Conservation (phyloP, 2,113 vertebrate genomes). For the Daubentonia madagascariensis region DNA sequence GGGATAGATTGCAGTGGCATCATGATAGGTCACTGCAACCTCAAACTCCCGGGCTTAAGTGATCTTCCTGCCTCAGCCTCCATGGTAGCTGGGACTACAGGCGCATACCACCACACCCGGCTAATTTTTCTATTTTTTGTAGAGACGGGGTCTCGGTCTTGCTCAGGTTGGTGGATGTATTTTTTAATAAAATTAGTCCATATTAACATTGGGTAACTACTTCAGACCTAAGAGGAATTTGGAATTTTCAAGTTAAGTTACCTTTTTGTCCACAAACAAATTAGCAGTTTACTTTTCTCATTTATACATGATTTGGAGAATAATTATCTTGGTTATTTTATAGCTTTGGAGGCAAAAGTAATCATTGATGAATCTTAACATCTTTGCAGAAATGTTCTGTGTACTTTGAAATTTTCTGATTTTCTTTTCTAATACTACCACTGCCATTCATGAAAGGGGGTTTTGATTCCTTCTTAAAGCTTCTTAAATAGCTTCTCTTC, state of each 20-base stretch:
- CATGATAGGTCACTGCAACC: neutral
- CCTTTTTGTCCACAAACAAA: neutral
- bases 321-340: neutral
- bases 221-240: neutral
- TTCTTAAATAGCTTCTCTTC: neutral
- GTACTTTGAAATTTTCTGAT: neutral
- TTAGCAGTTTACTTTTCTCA: neutral
- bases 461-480: neutral
- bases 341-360: neutral
- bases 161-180: neutral
- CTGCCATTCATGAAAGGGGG: neutral
- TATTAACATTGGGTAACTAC: neutral
- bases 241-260: neutral
- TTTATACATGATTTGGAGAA: neutral
- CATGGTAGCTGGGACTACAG: neutral
- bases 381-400: neutral
- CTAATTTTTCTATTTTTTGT: neutral
- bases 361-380: neutral
- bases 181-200: neutral
- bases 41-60: neutral
- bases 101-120: no score
- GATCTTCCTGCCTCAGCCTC: neutral
- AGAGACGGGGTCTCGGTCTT: neutral
- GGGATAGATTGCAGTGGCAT: no score
- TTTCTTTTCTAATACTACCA: neutral